Conservation (phyloP, 2,113 vertebrate species). For the Hemichromis elongatus region DNA sequence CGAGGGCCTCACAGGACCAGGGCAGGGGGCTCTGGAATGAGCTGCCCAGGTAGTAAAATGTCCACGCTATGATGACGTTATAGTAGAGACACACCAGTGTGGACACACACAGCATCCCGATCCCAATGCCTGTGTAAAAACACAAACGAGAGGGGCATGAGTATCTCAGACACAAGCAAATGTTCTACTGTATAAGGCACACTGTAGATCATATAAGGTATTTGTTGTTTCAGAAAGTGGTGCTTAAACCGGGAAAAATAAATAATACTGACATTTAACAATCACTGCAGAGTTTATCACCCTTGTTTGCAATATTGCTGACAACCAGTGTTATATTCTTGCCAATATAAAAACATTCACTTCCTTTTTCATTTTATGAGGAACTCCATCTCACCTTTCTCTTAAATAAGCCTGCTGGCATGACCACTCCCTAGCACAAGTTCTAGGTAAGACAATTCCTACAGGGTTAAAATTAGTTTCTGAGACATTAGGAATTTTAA, state of each 20-base stretch:
- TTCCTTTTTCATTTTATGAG: neutral
- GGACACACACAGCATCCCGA: conserved; percentile 82
- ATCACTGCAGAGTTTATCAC: neutral
- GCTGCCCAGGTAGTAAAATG: conserved; percentile 79
- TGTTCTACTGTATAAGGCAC: neutral
- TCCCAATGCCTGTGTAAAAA: conserved; percentile 72
- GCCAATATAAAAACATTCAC: neutral
- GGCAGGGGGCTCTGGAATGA: conserved; percentile 80
- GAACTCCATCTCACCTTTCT: neutral
- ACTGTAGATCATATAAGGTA: neutral
- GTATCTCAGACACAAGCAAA: neutral
- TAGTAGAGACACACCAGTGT: conserved; percentile 80
- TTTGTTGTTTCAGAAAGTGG: neutral
- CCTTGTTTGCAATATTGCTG: neutral
- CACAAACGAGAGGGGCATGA: neutral
- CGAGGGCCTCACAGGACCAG: conserved; percentile 75
- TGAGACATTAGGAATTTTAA: neutral
- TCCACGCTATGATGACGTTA: conserved; percentile 82
- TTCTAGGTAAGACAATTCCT: neutral
- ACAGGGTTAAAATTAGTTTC: neutral
- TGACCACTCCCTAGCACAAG: neutral
- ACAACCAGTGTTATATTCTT: neutral
- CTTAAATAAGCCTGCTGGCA: neutral
- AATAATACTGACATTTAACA: neutral
- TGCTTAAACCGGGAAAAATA: neutral